phyloP scores from a whole-genome alignment of 2,797 vertebrate genomes.

The Tokudaia tokunoshimensis region DNA sequence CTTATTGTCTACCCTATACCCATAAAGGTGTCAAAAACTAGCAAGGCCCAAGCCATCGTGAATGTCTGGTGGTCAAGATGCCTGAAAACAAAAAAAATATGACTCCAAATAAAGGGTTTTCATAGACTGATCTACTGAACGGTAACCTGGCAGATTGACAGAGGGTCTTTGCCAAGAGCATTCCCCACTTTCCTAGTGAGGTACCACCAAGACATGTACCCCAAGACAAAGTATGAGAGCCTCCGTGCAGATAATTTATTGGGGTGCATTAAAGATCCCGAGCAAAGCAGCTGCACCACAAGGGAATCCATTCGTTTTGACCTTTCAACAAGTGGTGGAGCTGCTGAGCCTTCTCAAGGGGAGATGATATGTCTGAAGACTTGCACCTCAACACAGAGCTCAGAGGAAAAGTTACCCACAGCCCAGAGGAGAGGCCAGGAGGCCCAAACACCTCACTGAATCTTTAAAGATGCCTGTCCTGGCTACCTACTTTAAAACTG shows the following conservation, averaged over 20 bases:
- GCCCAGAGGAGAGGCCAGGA: not conserved
- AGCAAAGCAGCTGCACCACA: not conserved
- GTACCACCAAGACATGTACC: not conserved
- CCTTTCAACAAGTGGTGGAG: not conserved
- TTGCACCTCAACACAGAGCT: not conserved
- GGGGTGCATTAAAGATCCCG: not conserved
- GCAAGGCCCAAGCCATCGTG: not conserved
- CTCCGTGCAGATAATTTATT: not conserved
- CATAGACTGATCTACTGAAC: not conserved
- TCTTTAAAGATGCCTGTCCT: not conserved
- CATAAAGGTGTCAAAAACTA: not conserved
- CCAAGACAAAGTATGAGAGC: not conserved
- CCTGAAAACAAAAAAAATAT: not conserved
- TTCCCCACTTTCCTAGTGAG: not conserved
- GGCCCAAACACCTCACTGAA: not conserved
- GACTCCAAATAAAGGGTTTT: not conserved
- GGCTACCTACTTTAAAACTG: slow-evolving; percentile 1
- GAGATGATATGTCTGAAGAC: not conserved
- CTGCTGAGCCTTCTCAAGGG: not conserved
- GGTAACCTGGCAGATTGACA: not conserved
- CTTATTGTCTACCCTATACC: not conserved
- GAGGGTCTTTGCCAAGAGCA: not conserved
- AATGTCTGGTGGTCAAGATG: not conserved
- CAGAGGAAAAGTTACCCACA: not conserved
- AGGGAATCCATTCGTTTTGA: not conserved